Evolutionary conservation across 1,140 invertebrate genomes (phyloP), one percentile per base, ranked within the genome.

Genomic region (Drosophila rhopaloa): DNA sequence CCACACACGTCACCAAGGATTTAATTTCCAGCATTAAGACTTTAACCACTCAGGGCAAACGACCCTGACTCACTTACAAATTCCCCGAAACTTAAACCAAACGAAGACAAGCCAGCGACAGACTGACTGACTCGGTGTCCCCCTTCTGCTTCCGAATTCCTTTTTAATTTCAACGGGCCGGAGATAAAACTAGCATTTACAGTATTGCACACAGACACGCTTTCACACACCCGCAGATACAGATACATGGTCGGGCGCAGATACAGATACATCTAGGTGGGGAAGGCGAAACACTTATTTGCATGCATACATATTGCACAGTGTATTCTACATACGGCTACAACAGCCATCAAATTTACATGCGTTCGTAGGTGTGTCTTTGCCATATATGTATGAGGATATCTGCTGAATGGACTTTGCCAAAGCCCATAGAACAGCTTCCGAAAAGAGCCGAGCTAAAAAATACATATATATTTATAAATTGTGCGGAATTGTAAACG

Each of bases 161-260:
- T 67, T 72, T 81, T 81, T 67, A 77, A 63, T 84, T 76, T 76
- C 60, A 54, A 75, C 72, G 59, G 72, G 58, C 60, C 60, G 48
- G 60, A 76, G 60, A 76, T 76, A 76, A 75, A 66, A 76, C 73
- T 76, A 76, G 48, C 73, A 76, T 76, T 76, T 76, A 76, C 74
- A 76, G n/a, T 76, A 76, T 77, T 65, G 44, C 61, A 66, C 59
- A 63, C 48, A 76, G 38, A 56, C 65, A 71, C 65, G 66, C 51
- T 35, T 70, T 16, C 67, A 48, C 67, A 71, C 67, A 71, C 57
- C 44, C 43, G 40, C 63, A 37, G 61, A 35, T 24, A 47, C 32
- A 9, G 32, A n/a, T 6, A 41, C 67, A 35, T 41, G 40, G 13
- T 40, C 32, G 32, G 13, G n/a, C n/a, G 32, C 47, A 46, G 14